These are phyloP conservation scores for Drosophila lutescens DNA, from an alignment of 2,888 invertebrate genomes.

Conservation along the genomic window DNA sequence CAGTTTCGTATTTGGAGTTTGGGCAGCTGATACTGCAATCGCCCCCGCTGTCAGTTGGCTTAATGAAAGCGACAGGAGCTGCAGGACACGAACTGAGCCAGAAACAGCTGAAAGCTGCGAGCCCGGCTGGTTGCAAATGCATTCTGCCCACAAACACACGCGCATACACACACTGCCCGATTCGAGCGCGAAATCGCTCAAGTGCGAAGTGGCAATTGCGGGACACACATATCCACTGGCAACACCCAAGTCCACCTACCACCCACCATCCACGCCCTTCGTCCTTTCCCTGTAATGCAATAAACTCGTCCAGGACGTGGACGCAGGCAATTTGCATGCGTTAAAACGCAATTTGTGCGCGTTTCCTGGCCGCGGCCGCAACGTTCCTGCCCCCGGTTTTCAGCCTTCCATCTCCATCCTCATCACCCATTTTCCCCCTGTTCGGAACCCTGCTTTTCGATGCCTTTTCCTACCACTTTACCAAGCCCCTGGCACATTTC, in stretches of 20 bases:
- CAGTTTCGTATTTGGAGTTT: conserved; percentile 44
- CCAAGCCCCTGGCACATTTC: conserved; percentile 25
- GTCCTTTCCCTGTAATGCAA: conserved; percentile 64
- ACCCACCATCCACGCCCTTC: conserved; percentile 5
- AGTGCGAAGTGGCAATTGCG: conserved; percentile 67
- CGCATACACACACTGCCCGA: not conserved
- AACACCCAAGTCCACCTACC: conserved; percentile 17
- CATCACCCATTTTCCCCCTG: not conserved
- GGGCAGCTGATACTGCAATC: conserved; percentile 21
- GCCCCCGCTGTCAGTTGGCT: conserved; percentile 61
- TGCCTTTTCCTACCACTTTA: conserved; percentile 4
- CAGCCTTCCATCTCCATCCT: not conserved
- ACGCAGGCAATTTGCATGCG: conserved; percentile 78
- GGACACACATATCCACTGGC: conserved; percentile 26
- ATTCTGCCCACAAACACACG: conserved; percentile 1
- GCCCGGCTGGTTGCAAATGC: conserved; percentile 8
- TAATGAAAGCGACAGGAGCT: conserved; percentile 49
- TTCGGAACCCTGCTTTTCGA: not conserved
- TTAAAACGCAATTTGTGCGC: conserved; percentile 79
- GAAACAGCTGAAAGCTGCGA: conserved; percentile 30
- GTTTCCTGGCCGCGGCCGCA: conserved; percentile 64
- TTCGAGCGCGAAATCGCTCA: conserved; percentile 34
- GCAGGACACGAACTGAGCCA: conserved; percentile 7
- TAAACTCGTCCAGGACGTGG: conserved; percentile 61
- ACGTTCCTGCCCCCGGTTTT: conserved; percentile 13